Evolutionary conservation across 2,113 vertebrate species (phyloP).

Genomic region (Phaethornis superciliosus): DNA sequence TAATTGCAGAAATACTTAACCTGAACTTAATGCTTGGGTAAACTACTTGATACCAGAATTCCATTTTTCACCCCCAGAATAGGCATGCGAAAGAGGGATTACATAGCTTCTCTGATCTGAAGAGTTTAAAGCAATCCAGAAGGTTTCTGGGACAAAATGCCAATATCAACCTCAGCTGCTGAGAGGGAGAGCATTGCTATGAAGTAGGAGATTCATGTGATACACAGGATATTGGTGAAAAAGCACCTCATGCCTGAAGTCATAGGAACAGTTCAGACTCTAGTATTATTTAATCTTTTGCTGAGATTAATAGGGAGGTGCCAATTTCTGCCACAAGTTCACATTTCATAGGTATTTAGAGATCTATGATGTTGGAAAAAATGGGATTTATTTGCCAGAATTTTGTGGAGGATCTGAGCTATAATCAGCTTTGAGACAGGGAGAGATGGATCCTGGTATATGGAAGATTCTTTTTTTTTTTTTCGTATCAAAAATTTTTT

Average conservation of each 20-base stretch:
- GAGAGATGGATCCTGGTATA: neutral
- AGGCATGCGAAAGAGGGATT: neutral
- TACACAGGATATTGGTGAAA: neutral
- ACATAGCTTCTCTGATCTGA: neutral
- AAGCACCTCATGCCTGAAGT: neutral
- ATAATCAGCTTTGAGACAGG: neutral
- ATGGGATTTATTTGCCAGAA: neutral
- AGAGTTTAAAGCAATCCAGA: neutral
- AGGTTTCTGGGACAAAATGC: neutral
- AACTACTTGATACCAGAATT: neutral
- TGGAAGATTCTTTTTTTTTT: neutral
- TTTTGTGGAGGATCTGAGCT: neutral
- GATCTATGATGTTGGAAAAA: neutral
- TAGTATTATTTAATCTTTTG: neutral
- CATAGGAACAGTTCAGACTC: neutral
- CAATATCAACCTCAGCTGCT: neutral
- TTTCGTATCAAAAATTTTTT: neutral
- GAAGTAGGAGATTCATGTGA: neutral
- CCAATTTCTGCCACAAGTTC: neutral
- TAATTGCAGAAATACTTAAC: neutral
- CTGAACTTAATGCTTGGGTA: neutral
- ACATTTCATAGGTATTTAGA: neutral
- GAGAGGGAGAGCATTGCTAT: accelerated
- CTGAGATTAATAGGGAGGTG: neutral
- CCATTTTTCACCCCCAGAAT: neutral